Evolutionary conservation across 2,888 invertebrate genomes (phyloP), one percentile per base, ranked within the genome.

Genomic region (Apomyelois bistriatella): DNA sequence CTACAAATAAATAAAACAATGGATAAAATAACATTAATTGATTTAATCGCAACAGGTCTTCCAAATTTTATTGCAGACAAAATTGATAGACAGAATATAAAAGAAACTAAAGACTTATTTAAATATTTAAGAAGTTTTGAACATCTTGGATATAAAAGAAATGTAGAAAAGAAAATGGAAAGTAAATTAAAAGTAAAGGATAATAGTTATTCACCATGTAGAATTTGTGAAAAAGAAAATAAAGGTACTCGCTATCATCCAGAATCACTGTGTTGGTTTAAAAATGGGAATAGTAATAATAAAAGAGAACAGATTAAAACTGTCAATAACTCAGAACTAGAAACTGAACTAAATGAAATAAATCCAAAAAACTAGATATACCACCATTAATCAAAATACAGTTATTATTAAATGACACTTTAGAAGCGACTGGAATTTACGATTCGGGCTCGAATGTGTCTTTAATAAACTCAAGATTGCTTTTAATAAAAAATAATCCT

Each of bases 291-390:
- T 1, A 58, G 55, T 52, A 42, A 37, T 15, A 10, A 15, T 30
- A 49, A 52, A 7, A 55, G 17, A 35, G n/a, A n/a, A n/a, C 36
- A 35, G 9, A 53, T 56, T 32, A 53, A n/a, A 13, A 16, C 16
- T 36, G 55, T 57, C 3, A 57, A 60, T 48, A 64, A 66, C 48
- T 62, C 56, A 8, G 54, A 42, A 56, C 36, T 62, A 42, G 56
- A 58, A 42, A 28, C 22, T 8, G 56, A 54, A 53, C 15, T 57
- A 48, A 53, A 54, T 52, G 42, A 58, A 13, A 41, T 47, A 9
- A 17, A 59, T 54, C 54, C 32, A 57, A 59, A 57, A 57, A 59
- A 55, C 54, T 35, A 52, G 30, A 30, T 12, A 46, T 56, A 1
- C 35, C 58, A 49, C 56, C 56, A 54, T 56, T 60, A 54, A 58